A percentile compares a stretch with the other conserved stretches of the same genome.
phyloP scores from a whole-genome alignment of 2,797 vertebrate species.

The Sebastes dallii region DNA sequence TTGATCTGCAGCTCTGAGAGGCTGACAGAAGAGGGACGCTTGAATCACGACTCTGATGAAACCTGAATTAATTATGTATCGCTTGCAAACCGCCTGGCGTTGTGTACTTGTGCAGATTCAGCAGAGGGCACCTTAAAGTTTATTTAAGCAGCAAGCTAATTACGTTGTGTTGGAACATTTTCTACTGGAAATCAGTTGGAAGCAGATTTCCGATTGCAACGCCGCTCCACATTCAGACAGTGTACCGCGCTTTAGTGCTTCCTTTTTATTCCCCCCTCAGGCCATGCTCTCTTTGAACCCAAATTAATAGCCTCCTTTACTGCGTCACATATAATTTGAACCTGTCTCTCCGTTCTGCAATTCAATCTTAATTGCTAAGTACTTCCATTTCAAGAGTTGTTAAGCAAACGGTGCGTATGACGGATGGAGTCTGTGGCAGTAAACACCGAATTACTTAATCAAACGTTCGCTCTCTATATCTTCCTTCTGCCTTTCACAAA shows the following conservation, averaged over 20 bases:
- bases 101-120: slow-evolving; percentile 1
- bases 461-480: slow-evolving; percentile 17
- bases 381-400: slow-evolving; percentile 73
- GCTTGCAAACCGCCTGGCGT: slow-evolving; percentile 10
- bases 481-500: slow-evolving; percentile 34
- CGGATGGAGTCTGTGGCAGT: slow-evolving; percentile 57
- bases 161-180: slow-evolving; percentile 11
- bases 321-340: slow-evolving; percentile 67
- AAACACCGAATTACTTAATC: slow-evolving; percentile 68
- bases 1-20: slow-evolving; percentile 41
- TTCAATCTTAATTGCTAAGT: slow-evolving; percentile 68
- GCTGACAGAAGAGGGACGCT: slow-evolving; percentile 4
- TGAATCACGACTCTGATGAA: slow-evolving; percentile 42
- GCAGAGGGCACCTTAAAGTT: slow-evolving; percentile 15
- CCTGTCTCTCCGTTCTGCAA: slow-evolving; percentile 56
- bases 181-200: slow-evolving; percentile 1
- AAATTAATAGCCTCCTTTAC: slow-evolving; percentile 72
- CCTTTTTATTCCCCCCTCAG: slow-evolving; percentile 36
- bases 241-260: slow-evolving; percentile 32
- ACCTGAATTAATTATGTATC: slow-evolving; percentile 46
- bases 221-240: slow-evolving; percentile 24
- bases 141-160: slow-evolving; percentile 32
- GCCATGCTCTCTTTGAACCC: slow-evolving; percentile 60
- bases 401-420: slow-evolving; percentile 60
- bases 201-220: not conserved